phyloP scores from a whole-genome alignment of 2,113 vertebrate species.

The Cephalopterus ornatus region DNA sequence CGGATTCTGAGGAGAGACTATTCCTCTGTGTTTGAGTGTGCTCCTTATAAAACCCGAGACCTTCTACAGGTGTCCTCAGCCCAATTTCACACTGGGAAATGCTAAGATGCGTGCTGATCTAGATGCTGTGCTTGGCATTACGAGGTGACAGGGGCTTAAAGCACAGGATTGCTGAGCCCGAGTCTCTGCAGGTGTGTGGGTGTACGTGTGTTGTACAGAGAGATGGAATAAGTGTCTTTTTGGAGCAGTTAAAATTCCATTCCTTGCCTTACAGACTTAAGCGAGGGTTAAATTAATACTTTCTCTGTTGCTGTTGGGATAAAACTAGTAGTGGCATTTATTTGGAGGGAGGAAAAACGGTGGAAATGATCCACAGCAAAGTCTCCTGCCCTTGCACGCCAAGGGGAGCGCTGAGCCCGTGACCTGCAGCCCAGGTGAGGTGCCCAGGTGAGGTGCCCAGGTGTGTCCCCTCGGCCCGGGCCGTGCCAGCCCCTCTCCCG shows the following conservation, averaged over 20 bases:
- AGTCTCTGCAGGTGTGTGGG: neutral
- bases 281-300: neutral
- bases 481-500: neutral
- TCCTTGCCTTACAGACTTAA: neutral
- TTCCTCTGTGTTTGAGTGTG: neutral
- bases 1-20: accelerated
- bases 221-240: neutral
- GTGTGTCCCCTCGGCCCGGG: neutral
- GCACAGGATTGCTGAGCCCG: accelerated
- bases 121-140: neutral
- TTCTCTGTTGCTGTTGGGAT: neutral
- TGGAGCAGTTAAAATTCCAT: neutral
- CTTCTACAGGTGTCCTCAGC: neutral
- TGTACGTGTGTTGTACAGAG: accelerated
- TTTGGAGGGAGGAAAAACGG: neutral
- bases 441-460: neutral
- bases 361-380: neutral
- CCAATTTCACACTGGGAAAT: neutral
- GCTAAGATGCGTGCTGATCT: neutral
- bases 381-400: neutral
- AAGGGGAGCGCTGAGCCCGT: accelerated
- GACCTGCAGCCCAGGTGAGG: neutral
- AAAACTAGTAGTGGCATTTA: neutral
- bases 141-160: neutral
- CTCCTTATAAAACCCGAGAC: neutral